These are phyloP conservation scores for Ceriagrion tenellum DNA, from an alignment of 2,888 invertebrate species.

Conservation along the genomic window DNA sequence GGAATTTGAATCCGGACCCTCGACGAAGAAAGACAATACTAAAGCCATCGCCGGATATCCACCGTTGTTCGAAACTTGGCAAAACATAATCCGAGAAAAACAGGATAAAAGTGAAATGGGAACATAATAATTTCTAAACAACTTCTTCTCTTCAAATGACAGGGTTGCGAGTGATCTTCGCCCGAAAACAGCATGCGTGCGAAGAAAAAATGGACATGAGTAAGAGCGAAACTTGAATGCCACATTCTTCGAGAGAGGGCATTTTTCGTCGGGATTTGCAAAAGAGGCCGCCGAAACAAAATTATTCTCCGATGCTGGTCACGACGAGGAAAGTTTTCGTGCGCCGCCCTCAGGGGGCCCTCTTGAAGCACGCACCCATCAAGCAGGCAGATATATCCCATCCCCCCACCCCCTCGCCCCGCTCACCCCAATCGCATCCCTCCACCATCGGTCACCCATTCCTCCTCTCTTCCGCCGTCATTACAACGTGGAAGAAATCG, in stretches of 20 bases:
- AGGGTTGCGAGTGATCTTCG: not conserved
- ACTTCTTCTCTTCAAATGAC: not conserved
- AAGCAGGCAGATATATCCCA: not conserved
- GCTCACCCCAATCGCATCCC: not conserved
- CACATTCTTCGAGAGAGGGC: not conserved
- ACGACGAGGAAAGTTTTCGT: slow-evolving; percentile 62
- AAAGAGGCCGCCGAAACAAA: slow-evolving; percentile 25
- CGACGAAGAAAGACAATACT: no score
- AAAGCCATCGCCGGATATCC: no score
- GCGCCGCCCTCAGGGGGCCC: not conserved
- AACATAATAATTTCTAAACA: not conserved
- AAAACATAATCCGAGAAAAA: no score
- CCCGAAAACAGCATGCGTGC: not conserved
- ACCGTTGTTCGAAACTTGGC: no score
- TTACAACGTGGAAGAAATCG: slow-evolving; percentile 66
- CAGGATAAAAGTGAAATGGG: no score
- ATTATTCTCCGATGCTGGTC: slow-evolving; percentile 46
- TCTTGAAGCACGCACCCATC: not conserved
- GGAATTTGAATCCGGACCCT: no score
- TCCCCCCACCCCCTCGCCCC: not conserved
- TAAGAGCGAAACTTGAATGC: not conserved
- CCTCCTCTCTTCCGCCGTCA: slow-evolving; percentile 37
- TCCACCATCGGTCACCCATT: not conserved
- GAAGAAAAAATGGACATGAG: not conserved
- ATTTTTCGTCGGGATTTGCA: not conserved